These are phyloP conservation scores for Spilarctia lutea DNA, from an alignment of 2,888 invertebrate genomes.

Conservation along the genomic window DNA sequence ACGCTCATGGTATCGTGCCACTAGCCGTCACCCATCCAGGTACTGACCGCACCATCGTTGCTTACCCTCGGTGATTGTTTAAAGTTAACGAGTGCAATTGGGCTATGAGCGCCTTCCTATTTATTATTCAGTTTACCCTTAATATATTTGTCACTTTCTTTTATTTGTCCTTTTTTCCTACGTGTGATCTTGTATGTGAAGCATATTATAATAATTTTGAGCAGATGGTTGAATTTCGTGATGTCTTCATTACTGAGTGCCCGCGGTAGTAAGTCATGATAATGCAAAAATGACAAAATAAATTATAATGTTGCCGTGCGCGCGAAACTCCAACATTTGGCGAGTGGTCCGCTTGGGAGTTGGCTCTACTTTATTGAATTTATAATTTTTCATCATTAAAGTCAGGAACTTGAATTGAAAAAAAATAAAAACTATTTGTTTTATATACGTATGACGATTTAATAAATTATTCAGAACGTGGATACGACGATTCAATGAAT, in stretches of 20 bases:
- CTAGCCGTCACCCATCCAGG: too few relatives aligned
- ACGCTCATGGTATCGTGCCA: too few relatives aligned
- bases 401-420: too few relatives aligned
- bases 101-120: too few relatives aligned
- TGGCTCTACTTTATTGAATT: conserved; percentile 53
- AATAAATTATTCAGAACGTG: background rate
- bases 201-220: conserved; percentile 19
- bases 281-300: conserved; percentile 68
- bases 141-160: background rate
- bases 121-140: background rate
- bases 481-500: background rate
- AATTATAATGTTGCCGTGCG: conserved; percentile 59
- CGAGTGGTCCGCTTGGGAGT: conserved; percentile 26
- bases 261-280: conserved; percentile 55
- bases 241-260: conserved; percentile 65
- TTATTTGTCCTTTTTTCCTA: background rate
- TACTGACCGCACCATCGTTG: too few relatives aligned
- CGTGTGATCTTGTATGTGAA: background rate
- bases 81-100: too few relatives aligned
- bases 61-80: too few relatives aligned
- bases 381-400: background rate
- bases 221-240: conserved; percentile 55
- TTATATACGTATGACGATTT: too few relatives aligned
- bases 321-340: conserved; percentile 58
- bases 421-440: too few relatives aligned